These are phyloP conservation scores for Eupithecia pulchellata DNA, from an alignment of 2,888 invertebrate genomes.

Conservation along the genomic window DNA sequence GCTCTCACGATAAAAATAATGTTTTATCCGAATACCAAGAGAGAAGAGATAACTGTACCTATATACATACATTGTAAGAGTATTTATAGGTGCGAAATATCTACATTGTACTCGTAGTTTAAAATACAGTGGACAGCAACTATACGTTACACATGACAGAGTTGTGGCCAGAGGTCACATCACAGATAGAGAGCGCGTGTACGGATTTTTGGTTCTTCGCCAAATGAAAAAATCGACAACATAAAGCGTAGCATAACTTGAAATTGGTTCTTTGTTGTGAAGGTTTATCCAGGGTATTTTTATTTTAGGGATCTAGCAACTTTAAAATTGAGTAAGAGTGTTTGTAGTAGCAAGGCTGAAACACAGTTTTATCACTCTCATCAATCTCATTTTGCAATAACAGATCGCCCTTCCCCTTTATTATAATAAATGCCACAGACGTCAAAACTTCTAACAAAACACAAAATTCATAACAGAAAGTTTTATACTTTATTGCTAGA, in stretches of 20 bases:
- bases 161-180: slow-evolving; percentile 18
- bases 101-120: neutral
- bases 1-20: neutral
- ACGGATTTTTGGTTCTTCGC: slow-evolving; percentile 17
- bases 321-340: neutral
- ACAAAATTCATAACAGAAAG: slow-evolving; percentile 35
- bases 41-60: neutral
- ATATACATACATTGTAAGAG: neutral
- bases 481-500: slow-evolving; percentile 32
- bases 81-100: neutral
- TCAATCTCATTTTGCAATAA: neutral
- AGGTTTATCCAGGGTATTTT: neutral
- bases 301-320: neutral
- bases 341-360: neutral
- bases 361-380: neutral
- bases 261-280: slow-evolving; percentile 14
- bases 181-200: slow-evolving; percentile 10
- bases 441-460: slow-evolving; percentile 30
- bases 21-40: neutral
- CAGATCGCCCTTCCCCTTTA: neutral
- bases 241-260: slow-evolving; percentile 13
- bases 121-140: slow-evolving; percentile 4
- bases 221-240: slow-evolving; percentile 18
- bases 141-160: slow-evolving; percentile 8
- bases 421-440: slow-evolving; percentile 20